Base-by-base conservation (phyloP, 2,113 vertebrate genomes). In the Chascanopsetta lugubris region DNA sequence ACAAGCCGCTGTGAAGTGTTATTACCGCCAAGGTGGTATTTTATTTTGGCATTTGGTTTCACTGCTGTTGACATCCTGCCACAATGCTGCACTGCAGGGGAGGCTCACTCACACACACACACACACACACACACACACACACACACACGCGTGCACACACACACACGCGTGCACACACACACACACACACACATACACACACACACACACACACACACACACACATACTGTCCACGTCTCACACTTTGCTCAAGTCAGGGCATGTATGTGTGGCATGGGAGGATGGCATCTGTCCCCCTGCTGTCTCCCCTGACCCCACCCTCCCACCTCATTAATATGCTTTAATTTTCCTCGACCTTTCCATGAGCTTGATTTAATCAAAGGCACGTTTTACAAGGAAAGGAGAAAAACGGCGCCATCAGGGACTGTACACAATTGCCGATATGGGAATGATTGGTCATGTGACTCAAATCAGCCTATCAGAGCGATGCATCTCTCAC, bases 331-430 rank as follows among this genome's bases (percentile, higher is more conserved):
- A 89, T 91, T 91, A 82, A 85, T 87, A 90, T 89, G 85, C 89
- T 77, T 89, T 88, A 51, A 88, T 90, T 85, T 87, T 74, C 82
- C 76, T 34, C 77, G 87, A 90, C 89, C 89, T 89, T 89, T 89
- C 78, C 69, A 72, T 49, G 61, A 70, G 78, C 69, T 80, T 77
- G 76, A 85, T 86, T 83, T 83, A 83, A 85, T 87, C 79, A 79
- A 74, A 84, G 53, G 64, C 48, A 70, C 51, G 58, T 22, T n/a
- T 46, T 32, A 49, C 20, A 32, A 45, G 58, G 50, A 55, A 26
- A 51, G 20, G 38, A 59, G 77, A 75, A 79, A 77, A 85, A 79
- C 66, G 22, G 56, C 7, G 5, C n/a, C 66, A 72, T 34, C 61
- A 55, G 48, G n/a, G 29, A 54, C 7, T 24, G 64, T 60, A 69